Base-by-base conservation (phyloP, 2,888 invertebrate genomes). In the Oscheius sp. region DNA sequence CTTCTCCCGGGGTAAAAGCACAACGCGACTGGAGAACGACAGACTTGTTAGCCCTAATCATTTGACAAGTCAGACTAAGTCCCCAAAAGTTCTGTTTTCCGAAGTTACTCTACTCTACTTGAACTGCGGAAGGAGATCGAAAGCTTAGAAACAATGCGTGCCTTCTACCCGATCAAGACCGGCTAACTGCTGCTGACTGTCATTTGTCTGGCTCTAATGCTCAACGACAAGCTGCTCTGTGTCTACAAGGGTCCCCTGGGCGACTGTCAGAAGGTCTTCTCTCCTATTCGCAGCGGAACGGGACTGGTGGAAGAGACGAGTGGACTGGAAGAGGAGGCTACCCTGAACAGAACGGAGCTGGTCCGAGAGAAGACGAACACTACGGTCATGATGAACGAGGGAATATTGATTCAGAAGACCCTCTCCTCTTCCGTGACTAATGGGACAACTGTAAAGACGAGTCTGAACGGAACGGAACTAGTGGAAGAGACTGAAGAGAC, bases 211-310 rank as follows among this genome's bases (percentile, higher is more conserved):
- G 13, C n/a, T 10, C 68, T 68, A 3, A 32, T 68, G 11, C 42
- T 68, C 68, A 53, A 68, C 32, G 7, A n/a, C 13, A 68, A 68
- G 37, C 11, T 33, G 11, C 42, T 68, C 42, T 68, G 68, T 37
- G 55, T 53, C 55, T 55, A 13, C 37, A 53, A 55, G 42, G 42
- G 55, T 2, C 50, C 65, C 11, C 32, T n/a, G 51, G 48, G 21
- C 53, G 33, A 21, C 42, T n/a, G 35, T 37, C 7, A 35, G 11
- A 37, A 35, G 37, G 21, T 33, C 42, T 68, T 68, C 37, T 50
- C 21, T 9, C 7, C 53, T 53, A 55, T 9, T 13, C 55, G 55
- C 9, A 55, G 2, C 2, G 21, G 32, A 21, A 21, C 21, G 32
- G 32, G 5, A 21, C 21, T 21, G 13, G 53, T 11, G 53, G 53